Evolutionary conservation across 1,140 invertebrate species (phyloP).

Genomic region (Phocides pigmalion): DNA sequence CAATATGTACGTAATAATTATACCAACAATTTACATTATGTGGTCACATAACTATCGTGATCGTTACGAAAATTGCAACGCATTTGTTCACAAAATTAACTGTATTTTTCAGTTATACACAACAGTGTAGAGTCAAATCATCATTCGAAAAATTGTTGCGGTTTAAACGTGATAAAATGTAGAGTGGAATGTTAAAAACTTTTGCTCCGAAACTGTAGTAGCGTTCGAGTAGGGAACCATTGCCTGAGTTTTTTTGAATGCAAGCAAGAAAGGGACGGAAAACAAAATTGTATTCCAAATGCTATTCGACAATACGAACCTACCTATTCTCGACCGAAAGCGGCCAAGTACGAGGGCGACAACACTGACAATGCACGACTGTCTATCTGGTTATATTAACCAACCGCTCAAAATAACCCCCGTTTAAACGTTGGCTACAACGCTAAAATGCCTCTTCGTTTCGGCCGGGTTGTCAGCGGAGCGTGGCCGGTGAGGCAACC

Average conservation of each 20-base stretch:
- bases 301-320: constrained; percentile 64
- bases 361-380: constrained; percentile 76
- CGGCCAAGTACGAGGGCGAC: constrained; percentile 72
- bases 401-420: constrained; percentile 40
- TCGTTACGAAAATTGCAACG: constrained; percentile 24
- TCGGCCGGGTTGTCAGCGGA: constrained; percentile 55
- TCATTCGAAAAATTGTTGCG: constrained; percentile 16
- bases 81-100: constrained; percentile 12
- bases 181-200: constrained; percentile 36
- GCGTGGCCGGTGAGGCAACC: constrained; percentile 72
- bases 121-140: constrained; percentile 20
- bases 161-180: constrained; percentile 21
- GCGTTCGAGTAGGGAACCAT: constrained; percentile 52
- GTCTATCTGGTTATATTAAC: constrained; percentile 76
- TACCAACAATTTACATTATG: constrained; percentile 30
- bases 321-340: constrained; percentile 64
- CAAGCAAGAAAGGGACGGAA: constrained; percentile 61
- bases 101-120: constrained; percentile 9
- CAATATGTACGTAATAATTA: background rate
- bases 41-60: constrained; percentile 36
- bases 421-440: constrained; percentile 1
- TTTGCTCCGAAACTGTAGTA: constrained; percentile 43
- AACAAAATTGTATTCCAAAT: constrained; percentile 61
- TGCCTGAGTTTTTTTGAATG: constrained; percentile 74
- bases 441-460: constrained; percentile 43